Conservation (phyloP, 2,888 invertebrate species). For the Lutraria lutraria region DNA sequence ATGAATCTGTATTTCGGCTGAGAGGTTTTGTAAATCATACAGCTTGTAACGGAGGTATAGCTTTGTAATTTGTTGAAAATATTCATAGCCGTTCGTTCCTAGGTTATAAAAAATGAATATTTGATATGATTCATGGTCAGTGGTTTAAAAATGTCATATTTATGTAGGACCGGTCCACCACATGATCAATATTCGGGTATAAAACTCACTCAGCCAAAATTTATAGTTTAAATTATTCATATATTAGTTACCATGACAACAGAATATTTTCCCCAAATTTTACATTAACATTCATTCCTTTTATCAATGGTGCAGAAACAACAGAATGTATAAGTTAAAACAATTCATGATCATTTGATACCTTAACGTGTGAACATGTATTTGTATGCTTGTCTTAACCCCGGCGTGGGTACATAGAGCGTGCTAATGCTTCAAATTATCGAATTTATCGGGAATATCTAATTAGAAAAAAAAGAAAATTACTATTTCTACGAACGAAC, state of each 20-base stretch:
- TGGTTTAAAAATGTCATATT: background rate
- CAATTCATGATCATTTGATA: background rate
- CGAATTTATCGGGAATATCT: background rate
- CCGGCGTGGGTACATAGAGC: background rate
- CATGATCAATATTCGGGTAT: constrained; percentile 1
- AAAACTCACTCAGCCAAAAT: background rate
- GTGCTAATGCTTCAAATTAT: background rate
- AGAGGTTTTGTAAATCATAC: background rate
- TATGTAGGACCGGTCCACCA: background rate
- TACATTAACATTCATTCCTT: background rate
- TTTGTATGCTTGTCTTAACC: background rate
- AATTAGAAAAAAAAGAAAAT: background rate
- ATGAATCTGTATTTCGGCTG: background rate
- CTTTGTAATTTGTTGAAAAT: background rate
- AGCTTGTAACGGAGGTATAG: background rate
- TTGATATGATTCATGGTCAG: constrained; percentile 10
- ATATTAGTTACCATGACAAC: constrained; percentile 6
- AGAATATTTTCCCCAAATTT: background rate
- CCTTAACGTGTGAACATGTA: no score
- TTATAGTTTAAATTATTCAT: constrained; percentile 10
- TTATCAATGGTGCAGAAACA: background rate
- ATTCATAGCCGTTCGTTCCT: constrained; percentile 1
- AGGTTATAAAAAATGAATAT: constrained; percentile 2
- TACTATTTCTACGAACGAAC: background rate
- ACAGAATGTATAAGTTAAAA: background rate